A percentile compares a stretch with the other conserved stretches of the same genome.
Conservation (phyloP, 2,113 vertebrate species). For the Circaetus cinerascens region DNA sequence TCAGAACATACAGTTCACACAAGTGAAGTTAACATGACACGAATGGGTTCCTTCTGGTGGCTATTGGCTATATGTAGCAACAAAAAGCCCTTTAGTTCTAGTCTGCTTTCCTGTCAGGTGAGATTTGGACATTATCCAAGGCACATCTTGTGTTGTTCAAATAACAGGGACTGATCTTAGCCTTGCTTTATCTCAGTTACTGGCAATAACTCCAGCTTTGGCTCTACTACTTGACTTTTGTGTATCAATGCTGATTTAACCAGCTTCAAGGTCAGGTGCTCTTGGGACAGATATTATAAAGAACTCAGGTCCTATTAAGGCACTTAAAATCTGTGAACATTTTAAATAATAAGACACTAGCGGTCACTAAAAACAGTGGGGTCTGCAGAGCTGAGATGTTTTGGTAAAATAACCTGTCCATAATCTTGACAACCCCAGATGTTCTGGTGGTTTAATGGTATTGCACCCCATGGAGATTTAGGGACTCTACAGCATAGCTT, state of each 20-base stretch:
- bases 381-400: background rate
- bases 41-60: background rate
- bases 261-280: background rate
- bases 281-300: background rate
- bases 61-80: background rate
- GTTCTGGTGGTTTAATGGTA: background rate
- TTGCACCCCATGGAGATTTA: background rate
- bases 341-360: background rate
- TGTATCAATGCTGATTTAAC: background rate
- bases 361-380: background rate
- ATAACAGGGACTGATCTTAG: background rate
- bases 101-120: background rate
- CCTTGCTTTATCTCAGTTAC: background rate
- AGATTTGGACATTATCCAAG: background rate
- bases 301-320: background rate
- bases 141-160: background rate
- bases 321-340: background rate
- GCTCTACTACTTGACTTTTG: background rate
- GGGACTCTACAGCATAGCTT: fast-evolving
- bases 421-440: background rate
- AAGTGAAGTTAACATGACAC: background rate
- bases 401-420: background rate
- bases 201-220: background rate
- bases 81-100: background rate
- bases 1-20: background rate